Base-by-base conservation (phyloP, 1,140 invertebrate genomes). In the Drosophila mayri region DNA sequence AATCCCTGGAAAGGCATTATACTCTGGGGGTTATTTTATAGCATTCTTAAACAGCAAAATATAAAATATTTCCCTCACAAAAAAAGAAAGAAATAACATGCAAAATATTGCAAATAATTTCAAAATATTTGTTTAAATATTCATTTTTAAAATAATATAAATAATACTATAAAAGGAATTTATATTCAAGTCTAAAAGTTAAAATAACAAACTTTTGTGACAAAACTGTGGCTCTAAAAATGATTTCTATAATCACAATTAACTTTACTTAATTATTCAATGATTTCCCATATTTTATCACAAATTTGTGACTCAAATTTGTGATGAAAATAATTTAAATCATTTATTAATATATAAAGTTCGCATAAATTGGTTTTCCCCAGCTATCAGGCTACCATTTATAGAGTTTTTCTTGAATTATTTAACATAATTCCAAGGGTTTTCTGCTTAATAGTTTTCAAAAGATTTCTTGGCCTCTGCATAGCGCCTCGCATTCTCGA, bases 401-500 rank as follows among this genome's bases (percentile, higher is more conserved):
- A 64, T 41, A 32, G 61, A 16, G 38, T n/a, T 37, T 25, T 46
- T 71, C 47, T 7, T 10, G 20, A 14, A 22, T 40, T 32, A 41
- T 50, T 50, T 28, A 35, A 30, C 7, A 35, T 16, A 22, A 30
- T 46, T 58, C 12, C 28, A 11, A 58, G 37, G 28, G 52, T 37
- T 37, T 38, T 52, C 28, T 44, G 20, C 57, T 22, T 72, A n/a
- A 58, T 67, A 54, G 64, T 49, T 57, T 62, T 75, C 60, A 78
- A 78, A 71, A 71, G 50, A 77, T 68, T 67, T 55, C 18, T 68
- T 55, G 72, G 73, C 76, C 75, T 77, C 57, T 63, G 65, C 22
- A 32, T 49, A 44, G 49, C 50, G 37, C 37, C 28, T 43, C 66
- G 37, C 30, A 67, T 75, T 57, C 73, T 37, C 40, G n/a, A 16